Evolutionary conservation across 2,888 invertebrate genomes (phyloP), one percentile per base, ranked within the genome.

Genomic region (Lamproptera curius): DNA sequence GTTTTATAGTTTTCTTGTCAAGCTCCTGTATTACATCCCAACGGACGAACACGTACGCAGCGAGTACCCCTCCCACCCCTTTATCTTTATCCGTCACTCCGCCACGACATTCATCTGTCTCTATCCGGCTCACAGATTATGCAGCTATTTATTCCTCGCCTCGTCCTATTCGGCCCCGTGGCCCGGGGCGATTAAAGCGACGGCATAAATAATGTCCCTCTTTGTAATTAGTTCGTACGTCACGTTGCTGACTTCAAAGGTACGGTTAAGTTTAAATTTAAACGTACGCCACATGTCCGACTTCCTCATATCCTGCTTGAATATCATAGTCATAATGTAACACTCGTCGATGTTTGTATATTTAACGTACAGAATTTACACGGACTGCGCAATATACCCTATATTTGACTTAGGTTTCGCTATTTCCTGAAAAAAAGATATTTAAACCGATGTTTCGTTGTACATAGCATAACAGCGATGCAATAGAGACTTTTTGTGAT

Each of bases 221-320:
- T 51, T 50, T 55, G 60, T 59, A 61, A 61, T 61, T 61, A 60
- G 53, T 53, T 50, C 55, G 50, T 61, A 58, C 52, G 55, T 59
- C 58, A 61, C 59, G 26, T 38, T 33, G 17, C 10, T 41, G 44
- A 54, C 61, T 54, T 57, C 56, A 60, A 59, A 57, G 57, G n/a
- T n/a, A n/a, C n/a, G 41, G 52, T 50, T 53, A 47, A 46, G 13
- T 17, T 28, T 33, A 16, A 40, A 39, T 39, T 35, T 43, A 43
- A 28, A 43, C 43, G 35, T 26, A 34, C 34, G 16, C 16, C 26
- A 17, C n/a, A 20, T 37, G 20, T 17, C 17, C 11, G 1, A 13
- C 35, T 26, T 23, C 2, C 23, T 36, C 8, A 15, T 17, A 14
- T 38, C 38, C 20, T 5, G 23, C 14, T n/a, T n/a, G n/a, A n/a